Percentiles rank a stretch among this genome's conserved stretches.
These are phyloP conservation scores for Byasa hedistus DNA, from an alignment of 2,888 invertebrate genomes.

Conservation along the genomic window DNA sequence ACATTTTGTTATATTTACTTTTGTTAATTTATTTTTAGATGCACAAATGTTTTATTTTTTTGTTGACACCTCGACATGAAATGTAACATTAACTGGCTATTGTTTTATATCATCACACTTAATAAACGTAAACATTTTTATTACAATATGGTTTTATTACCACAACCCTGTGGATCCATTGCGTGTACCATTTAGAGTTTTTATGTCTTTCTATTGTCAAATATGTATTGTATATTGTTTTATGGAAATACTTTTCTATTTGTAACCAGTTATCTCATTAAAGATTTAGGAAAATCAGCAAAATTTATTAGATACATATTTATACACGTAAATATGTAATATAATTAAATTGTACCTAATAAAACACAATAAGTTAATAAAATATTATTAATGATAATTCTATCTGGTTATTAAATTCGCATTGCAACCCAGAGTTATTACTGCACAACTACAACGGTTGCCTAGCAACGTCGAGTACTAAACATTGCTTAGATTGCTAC, in stretches of 20 bases:
- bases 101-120: conserved; percentile 76
- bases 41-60: conserved; percentile 78
- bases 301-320: no score
- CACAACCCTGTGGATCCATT: background rate
- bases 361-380: no score
- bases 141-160: conserved; percentile 48
- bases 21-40: conserved; percentile 77
- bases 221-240: no score
- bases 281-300: no score
- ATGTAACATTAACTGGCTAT: conserved; percentile 73
- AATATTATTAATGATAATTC: background rate
- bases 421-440: background rate
- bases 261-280: no score
- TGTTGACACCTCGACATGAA: conserved; percentile 73
- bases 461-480: conserved; percentile 49
- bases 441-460: conserved; percentile 39
- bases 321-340: no score
- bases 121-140: conserved; percentile 74
- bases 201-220: no score
- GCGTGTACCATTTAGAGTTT: no score
- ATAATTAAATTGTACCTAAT: no score
- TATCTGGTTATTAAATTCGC: background rate
- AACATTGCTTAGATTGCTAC: conserved; percentile 25
- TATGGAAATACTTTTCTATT: no score
- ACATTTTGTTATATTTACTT: conserved; percentile 73